Percentiles rank a stretch among this genome's conserved stretches.
Evolutionary conservation across 2,113 vertebrate genomes (phyloP).

Genomic region (Gopherus flavomarginatus): DNA sequence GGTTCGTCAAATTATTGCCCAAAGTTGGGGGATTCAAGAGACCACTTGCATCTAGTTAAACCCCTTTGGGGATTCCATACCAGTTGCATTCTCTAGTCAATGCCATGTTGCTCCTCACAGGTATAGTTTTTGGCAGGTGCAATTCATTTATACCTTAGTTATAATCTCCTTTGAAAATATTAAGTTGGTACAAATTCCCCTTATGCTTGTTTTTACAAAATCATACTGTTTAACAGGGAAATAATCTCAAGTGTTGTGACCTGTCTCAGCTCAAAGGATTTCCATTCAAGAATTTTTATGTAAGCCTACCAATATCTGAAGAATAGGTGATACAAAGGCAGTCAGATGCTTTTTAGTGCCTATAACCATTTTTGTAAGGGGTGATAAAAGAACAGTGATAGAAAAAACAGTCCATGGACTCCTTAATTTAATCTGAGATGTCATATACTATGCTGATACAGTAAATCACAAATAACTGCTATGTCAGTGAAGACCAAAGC

Average conservation of each 20-base stretch:
- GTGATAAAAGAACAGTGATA: neutral
- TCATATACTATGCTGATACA: neutral
- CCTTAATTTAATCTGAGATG: neutral
- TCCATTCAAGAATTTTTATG: neutral
- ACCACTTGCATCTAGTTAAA: neutral
- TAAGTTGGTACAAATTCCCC: conserved; percentile 3
- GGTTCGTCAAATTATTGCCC: neutral
- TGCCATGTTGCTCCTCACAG: neutral
- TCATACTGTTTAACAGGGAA: neutral
- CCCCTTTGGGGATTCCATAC: neutral
- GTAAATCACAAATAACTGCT: neutral
- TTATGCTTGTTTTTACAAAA: neutral
- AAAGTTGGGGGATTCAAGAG: neutral
- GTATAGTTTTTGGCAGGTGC: neutral
- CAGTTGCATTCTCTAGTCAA: neutral
- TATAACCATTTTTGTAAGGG: neutral
- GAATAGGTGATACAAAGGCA: neutral
- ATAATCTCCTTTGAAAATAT: neutral
- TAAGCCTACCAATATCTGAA: neutral
- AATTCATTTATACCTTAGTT: neutral
- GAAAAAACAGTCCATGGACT: neutral
- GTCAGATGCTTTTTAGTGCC: neutral
- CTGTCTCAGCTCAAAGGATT: neutral
- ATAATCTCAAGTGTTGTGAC: neutral
- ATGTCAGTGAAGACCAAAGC: neutral